These are phyloP conservation scores for Plutomurus gul DNA, from an alignment of 1,140 invertebrate species.

Conservation along the genomic window DNA sequence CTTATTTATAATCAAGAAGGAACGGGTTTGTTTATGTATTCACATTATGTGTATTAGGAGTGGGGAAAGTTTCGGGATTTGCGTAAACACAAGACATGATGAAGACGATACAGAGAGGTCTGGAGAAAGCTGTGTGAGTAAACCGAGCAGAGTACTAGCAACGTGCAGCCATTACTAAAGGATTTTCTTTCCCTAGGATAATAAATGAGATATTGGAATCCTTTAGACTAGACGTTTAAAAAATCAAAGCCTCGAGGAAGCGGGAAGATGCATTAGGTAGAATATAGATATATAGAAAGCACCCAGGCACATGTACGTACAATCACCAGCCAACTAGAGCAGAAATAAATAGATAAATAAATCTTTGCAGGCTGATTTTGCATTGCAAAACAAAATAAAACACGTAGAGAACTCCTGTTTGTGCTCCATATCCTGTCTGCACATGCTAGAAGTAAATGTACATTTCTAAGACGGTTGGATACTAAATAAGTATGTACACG, in stretches of 20 bases:
- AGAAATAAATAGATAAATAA: constrained; percentile 24
- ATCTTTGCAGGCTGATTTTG: constrained; percentile 15
- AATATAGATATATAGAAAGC: background rate
- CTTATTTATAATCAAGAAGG: constrained; percentile 17
- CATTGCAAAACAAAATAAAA: constrained; percentile 19
- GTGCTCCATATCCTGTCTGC: too few relatives aligned
- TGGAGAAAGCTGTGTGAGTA: too few relatives aligned
- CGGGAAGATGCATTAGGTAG: background rate
- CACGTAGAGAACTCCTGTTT: background rate
- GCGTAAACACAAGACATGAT: background rate
- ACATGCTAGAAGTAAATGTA: too few relatives aligned
- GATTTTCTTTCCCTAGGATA: constrained; percentile 20
- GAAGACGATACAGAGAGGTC: background rate
- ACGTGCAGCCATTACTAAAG: constrained; percentile 10
- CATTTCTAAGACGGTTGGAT: too few relatives aligned
- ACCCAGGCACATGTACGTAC: too few relatives aligned
- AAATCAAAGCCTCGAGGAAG: constrained; percentile 18
- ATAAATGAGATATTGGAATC: constrained; percentile 28
- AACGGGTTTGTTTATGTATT: background rate
- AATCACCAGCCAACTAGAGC: background rate
- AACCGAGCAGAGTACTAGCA: too few relatives aligned
- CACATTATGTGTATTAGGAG: background rate
- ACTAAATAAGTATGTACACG: too few relatives aligned
- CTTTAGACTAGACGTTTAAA: background rate
- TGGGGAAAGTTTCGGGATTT: constrained; percentile 11